Base-by-base conservation (phyloP, 2,797 vertebrate species). In the Eremophila alpestris region DNA sequence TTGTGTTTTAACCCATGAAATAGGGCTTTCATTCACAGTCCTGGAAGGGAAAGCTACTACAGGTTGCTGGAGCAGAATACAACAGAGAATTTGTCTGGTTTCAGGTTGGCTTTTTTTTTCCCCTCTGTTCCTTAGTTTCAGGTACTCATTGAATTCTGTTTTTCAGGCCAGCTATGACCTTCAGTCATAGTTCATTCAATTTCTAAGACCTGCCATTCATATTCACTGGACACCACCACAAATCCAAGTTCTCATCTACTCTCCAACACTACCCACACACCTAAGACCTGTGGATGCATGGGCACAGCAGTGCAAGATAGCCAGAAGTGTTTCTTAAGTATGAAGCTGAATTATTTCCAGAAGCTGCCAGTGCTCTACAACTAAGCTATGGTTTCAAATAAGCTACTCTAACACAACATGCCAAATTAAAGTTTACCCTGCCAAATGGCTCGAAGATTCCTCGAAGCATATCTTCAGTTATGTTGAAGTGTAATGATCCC, bases 401-500 rank as follows among this genome's bases (percentile, higher is more conserved):
- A 82, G 63, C 15, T 19, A 51, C 21, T 7, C 0, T 23, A 75
- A 68, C 6, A 18, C 16, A 58, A 69, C 7, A 46, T 0, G 19
- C 9, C 29, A 27, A 78, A 64, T 19, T 10, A 20, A 58, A 60
- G 94, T 79, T 97, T 91, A 99, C 99, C 98, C 99, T 98, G 96
- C 99, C 99, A 96, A 99, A 99, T 0, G 99, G 99, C 84, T 99
- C 99, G 93, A 99, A 99, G 93, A 99, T 99, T 36, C 99, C 99
- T 76, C 99, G 97, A 85, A 99, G 98, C 99, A 99, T 99, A 93
- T 99, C 99, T 96, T 99, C 99, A 2, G 99, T 99, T 97, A 99
- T 99, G 95, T 99, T 99, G 96, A 99, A 99, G 94, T 99, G 99
- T 90, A 99, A 97, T 0, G 99, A 99, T 45, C 99, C 99, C 20